Conservation (phyloP, 2,113 vertebrate genomes). For the Leiothrix lutea region DNA sequence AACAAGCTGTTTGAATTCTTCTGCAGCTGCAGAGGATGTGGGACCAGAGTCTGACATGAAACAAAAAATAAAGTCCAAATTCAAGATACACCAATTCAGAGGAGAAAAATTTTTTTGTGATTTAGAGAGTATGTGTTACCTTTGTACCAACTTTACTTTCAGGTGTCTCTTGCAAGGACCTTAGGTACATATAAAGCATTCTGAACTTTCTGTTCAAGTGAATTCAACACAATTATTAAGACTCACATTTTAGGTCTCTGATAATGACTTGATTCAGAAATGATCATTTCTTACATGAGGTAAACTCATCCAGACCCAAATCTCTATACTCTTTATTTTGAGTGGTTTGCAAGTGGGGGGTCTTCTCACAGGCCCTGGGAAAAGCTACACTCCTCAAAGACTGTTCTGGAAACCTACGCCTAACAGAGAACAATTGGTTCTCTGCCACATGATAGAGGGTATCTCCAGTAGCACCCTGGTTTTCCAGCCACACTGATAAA, state of each 20-base stretch:
- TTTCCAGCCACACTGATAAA: neutral
- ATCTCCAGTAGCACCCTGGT: neutral
- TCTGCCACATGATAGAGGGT: neutral
- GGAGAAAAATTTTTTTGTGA: neutral
- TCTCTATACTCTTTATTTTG: neutral
- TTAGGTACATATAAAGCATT: neutral
- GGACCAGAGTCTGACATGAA: neutral
- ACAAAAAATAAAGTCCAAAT: neutral
- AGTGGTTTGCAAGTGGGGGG: neutral
- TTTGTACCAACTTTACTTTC: neutral
- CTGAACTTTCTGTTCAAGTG: neutral
- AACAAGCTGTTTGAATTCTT: neutral
- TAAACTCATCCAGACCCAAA: neutral
- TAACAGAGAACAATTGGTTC: neutral
- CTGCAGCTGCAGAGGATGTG: slow-evolving; percentile 55
- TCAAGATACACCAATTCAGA: neutral
- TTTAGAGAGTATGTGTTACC: neutral
- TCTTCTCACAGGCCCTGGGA: neutral
- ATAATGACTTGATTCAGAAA: neutral
- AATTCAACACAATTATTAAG: neutral
- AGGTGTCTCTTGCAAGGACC: neutral
- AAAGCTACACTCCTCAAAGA: neutral
- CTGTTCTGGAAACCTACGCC: rapidly evolving
- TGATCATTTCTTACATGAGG: neutral
- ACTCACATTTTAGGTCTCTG: neutral